Evolutionary conservation across 1,140 invertebrate species (phyloP).

Genomic region (Sminthurinus signatus): DNA sequence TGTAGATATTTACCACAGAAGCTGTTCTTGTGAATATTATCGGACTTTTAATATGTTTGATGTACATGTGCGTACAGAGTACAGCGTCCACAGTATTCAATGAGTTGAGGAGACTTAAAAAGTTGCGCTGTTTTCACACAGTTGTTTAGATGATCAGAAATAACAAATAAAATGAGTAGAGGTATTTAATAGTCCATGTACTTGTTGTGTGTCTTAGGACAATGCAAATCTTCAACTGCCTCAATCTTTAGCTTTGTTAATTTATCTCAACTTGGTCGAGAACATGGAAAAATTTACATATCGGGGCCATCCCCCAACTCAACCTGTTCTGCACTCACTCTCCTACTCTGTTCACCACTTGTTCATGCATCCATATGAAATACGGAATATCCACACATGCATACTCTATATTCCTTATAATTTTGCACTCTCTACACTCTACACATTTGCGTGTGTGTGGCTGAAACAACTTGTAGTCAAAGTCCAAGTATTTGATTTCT

Average conservation of each 20-base stretch:
- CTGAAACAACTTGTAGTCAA: not conserved
- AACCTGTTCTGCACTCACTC: slow-evolving; percentile 3
- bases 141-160: no score
- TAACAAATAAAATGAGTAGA: not conserved
- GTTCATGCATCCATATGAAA: not conserved
- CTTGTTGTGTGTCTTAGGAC: not conserved
- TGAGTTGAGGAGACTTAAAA: no score
- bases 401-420: not conserved
- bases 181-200: no score
- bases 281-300: slow-evolving; percentile 38
- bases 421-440: not conserved
- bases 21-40: no score
- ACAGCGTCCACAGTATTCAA: no score
- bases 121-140: no score
- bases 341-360: not conserved
- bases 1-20: no score
- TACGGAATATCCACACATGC: not conserved
- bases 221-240: slow-evolving; percentile 3
- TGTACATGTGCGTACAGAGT: no score
- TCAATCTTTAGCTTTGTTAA: slow-evolving; percentile 17
- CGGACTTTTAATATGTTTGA: no score
- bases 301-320: slow-evolving; percentile 37
- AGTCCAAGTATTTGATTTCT: not conserved
- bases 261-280: slow-evolving; percentile 28
- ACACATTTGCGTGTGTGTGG: not conserved